Evolutionary conservation across 1,140 invertebrate species (phyloP), one percentile per base, ranked within the genome.

Genomic region (Dendrolimus punctatus): DNA sequence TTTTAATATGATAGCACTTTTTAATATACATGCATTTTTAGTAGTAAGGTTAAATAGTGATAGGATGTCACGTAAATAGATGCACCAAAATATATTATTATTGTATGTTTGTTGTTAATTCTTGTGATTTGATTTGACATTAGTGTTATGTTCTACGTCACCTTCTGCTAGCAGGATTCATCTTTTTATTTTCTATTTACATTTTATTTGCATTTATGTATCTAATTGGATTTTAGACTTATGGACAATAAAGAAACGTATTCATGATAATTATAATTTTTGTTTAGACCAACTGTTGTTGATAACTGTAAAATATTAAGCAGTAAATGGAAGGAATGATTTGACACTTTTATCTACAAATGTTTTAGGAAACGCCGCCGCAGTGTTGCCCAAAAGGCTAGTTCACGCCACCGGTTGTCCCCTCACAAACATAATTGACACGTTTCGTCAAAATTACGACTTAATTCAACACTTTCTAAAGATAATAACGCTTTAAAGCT

Each of bases 241-340:
- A 23, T 23, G 3, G 23, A 3, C 23, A 23, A 23, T 9, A 44
- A 5, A 44, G 23, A 9, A 44, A 9, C 43, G 23, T 9, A n/a
- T 44, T 8, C 42, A 44, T 5, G n/a, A 45, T 9, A 6, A 9
- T 6, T 40, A 5, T 41, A 40, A 40, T 50, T 38, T 37, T 37
- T 38, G 38, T 44, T 10, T 4, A 23, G 3, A 6, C 23, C 9
- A 8, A 56, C 45, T 64, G 73, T 64, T 62, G 62, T 72, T 70
- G 40, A 8, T 42, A 38, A 55, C 56, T 46, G 10, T 51, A 37
- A 42, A 43, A 51, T 64, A 61, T 63, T 56, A 54, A 60, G 53
- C 55, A 60, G 70, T 74, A 76, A 81, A 83, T 82, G 77, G 77
- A 80, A 62, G 55, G 55, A 51, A 83, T 85, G 82, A 85, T 79